Evolutionary conservation across 2,797 vertebrate species (phyloP), one percentile per base, ranked within the genome.

Genomic region (Pempheris klunzingeri): DNA sequence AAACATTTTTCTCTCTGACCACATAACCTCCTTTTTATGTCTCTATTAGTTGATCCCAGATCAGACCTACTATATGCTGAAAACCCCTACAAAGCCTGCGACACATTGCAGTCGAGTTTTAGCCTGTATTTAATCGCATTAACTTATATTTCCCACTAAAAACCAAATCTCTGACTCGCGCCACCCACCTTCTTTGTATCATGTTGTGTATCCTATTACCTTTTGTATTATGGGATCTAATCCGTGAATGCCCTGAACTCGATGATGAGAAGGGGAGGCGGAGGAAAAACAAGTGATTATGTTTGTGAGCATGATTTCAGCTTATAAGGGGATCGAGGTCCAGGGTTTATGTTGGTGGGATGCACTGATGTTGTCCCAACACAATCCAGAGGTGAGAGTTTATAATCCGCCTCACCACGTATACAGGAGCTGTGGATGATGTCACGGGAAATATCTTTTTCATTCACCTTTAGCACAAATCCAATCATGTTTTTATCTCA

Each of bases 71-170:
- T 57, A 34, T 64, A 18, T 32, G n/a, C 26, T 67, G 59, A 75
- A 86, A 84, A 58, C 17, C 52, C 15, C 47, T 14, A 36, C 63
- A 83, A 87, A 87, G 54, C 73, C 66, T 14, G 0, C 22, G 10
- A 50, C 58, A 53, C 28, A 10, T 24, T 10, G 18, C 34, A 49
- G 12, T 63, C 46, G 5, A 57, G 12, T 65, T 89, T 77, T 41
- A 80, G 74, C 71, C 72, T 14, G 52, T 28, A 22, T 77, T 61
- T 72, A 86, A 61, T 84, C 65, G 15, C 63, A 81, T 88, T 79
- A 81, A n/a, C 26, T 32, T 8, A 4, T 36, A 63, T 81, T 83
- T 83, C 10, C 36, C 24, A 3, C 30, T 49, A 49, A 81, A 78
- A 82, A 26, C 11, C 1, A 61, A 65, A 80, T 82, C 67, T 69